These are phyloP conservation scores for Drosophila repletoides DNA, from an alignment of 1,140 invertebrate genomes.

Conservation along the genomic window DNA sequence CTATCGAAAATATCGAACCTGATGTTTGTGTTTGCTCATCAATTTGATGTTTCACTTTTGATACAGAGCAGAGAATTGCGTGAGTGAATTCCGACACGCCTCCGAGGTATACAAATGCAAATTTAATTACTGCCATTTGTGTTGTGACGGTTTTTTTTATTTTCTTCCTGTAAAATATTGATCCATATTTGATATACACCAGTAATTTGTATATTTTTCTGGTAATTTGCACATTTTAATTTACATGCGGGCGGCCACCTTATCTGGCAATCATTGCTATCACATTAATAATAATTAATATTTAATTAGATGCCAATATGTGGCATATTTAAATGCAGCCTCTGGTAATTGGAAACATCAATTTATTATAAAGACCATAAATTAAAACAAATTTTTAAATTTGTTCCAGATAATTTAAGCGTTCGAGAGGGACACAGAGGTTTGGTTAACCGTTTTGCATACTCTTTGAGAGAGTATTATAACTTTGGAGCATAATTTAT, in stretches of 20 bases:
- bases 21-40: constrained; percentile 35
- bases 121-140: constrained; percentile 44
- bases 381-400: not conserved
- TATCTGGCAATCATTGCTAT: constrained; percentile 10
- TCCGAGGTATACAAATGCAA: constrained; percentile 40
- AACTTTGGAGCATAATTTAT: too few species aligned
- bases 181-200: not conserved
- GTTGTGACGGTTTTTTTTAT: not conserved
- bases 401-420: too few species aligned
- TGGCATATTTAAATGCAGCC: constrained; percentile 23
- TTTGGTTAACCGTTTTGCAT: too few species aligned
- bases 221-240: constrained; percentile 7
- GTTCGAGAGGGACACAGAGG: too few species aligned
- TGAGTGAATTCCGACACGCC: constrained; percentile 2
- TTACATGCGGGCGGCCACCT: not conserved
- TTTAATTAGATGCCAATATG: constrained; percentile 26
- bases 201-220: not conserved
- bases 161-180: constrained; percentile 14
- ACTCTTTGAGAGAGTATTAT: too few species aligned
- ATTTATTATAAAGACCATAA: not conserved
- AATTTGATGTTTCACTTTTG: constrained; percentile 48
- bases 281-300: constrained; percentile 60
- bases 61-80: not conserved
- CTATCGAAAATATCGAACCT: too few species aligned
- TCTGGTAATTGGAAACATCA: constrained; percentile 7